These are phyloP conservation scores for Rhizomys pruinosus DNA, from an alignment of 2,113 vertebrate species.

Conservation along the genomic window DNA sequence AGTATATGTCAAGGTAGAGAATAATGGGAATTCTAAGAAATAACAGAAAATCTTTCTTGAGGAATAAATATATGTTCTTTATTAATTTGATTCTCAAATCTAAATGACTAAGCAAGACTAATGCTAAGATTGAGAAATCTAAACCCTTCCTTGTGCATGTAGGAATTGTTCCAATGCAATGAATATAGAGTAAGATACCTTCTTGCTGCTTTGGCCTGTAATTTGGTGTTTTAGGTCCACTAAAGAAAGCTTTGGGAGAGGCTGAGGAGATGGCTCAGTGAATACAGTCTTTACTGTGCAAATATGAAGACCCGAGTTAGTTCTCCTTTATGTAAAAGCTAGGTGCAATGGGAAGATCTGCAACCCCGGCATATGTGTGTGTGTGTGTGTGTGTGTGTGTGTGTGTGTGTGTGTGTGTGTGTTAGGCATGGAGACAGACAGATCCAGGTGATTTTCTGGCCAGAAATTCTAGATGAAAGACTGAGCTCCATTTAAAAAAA, in stretches of 20 bases:
- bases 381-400: neutral
- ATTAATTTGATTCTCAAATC: neutral
- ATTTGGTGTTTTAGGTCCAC: neutral
- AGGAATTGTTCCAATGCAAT: neutral
- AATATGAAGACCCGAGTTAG: neutral
- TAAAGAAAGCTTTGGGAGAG: neutral
- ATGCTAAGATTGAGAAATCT: neutral
- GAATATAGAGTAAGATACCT: neutral
- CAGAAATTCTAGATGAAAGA: neutral
- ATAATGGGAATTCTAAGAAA: neutral
- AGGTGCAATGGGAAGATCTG: neutral
- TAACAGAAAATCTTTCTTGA: neutral
- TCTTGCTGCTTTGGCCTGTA: neutral
- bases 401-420: neutral
- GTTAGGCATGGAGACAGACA: neutral
- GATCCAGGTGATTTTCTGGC: neutral
- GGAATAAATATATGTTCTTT: neutral
- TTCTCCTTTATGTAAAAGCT: neutral
- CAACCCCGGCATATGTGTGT: neutral
- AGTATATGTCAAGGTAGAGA: neutral
- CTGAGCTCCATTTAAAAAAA: neutral
- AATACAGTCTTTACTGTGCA: neutral
- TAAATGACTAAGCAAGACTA: slow-evolving; percentile 8
- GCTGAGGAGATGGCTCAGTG: neutral
- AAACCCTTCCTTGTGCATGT: neutral